These are phyloP conservation scores for Mionectes macconnelli DNA, from an alignment of 2,113 vertebrate species.

Conservation along the genomic window DNA sequence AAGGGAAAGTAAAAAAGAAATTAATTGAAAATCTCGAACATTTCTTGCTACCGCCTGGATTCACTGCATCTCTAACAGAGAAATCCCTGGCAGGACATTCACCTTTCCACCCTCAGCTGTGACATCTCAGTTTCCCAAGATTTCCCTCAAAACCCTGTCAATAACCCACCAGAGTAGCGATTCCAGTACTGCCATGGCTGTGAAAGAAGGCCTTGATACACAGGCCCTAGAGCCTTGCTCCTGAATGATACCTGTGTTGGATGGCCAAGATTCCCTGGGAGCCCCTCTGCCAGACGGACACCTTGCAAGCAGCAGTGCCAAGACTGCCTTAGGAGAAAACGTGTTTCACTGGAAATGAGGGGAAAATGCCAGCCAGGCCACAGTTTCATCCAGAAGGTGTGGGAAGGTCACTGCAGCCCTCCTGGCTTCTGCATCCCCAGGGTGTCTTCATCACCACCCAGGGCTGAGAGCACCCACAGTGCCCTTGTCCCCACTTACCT, in stretches of 20 bases:
- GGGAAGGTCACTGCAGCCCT: neutral
- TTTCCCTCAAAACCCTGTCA: neutral
- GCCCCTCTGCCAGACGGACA: neutral
- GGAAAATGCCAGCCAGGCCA: neutral
- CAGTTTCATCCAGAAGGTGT: neutral
- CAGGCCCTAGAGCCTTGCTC: neutral
- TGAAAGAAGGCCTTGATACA: conserved; percentile 28
- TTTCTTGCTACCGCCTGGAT: neutral
- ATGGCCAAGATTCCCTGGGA: conserved; percentile 23
- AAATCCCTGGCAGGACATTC: neutral
- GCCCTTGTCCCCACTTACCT: neutral
- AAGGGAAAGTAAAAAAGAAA: neutral
- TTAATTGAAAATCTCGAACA: neutral
- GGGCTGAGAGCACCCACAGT: neutral
- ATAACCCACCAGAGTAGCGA: neutral
- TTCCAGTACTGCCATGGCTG: neutral
- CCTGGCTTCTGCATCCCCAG: neutral
- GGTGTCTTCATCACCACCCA: accelerated
- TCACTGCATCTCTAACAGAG: neutral
- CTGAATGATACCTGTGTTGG: conserved; percentile 37
- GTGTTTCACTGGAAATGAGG: neutral
- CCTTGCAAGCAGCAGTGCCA: neutral
- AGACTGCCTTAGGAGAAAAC: neutral
- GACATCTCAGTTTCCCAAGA: neutral
- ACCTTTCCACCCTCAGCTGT: neutral